A percentile compares a stretch with the other conserved stretches of the same genome.
Evolutionary conservation across 2,797 vertebrate genomes (phyloP).

Genomic region (Coilia nasus): DNA sequence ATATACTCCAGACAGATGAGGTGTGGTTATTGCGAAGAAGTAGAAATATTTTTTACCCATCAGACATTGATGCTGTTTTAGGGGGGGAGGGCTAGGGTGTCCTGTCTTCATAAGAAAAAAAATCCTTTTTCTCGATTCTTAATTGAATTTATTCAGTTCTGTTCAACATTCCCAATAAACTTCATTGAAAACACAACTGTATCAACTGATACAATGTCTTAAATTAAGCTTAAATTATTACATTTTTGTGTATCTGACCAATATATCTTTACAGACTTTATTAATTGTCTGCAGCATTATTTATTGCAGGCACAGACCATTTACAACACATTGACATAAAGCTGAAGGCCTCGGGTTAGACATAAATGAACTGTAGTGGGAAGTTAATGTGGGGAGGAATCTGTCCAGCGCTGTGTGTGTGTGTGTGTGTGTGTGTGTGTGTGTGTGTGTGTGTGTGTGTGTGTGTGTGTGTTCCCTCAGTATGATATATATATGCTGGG

Average conservation of each 20-base stretch:
- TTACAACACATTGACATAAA: background rate
- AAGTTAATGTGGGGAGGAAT: background rate
- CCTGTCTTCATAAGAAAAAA: background rate
- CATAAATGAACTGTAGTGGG: background rate
- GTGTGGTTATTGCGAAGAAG: background rate
- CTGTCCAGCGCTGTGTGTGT: background rate
- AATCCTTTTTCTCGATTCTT: background rate
- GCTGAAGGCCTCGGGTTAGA: background rate
- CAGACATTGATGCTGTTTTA: background rate
- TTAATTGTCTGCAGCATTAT: background rate
- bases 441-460: background rate
- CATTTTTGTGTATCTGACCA: background rate
- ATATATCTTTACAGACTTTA: background rate
- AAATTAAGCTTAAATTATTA: background rate
- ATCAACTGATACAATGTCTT: too few species aligned
- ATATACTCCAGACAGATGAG: background rate
- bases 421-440: too few species aligned
- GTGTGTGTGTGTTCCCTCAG: background rate
- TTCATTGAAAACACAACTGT: too few species aligned
- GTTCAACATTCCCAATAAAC: too few species aligned
- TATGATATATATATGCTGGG: conserved; percentile 6
- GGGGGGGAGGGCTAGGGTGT: too few species aligned
- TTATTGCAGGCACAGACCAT: background rate
- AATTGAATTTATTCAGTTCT: too few species aligned
- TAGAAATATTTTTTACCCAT: background rate